A percentile compares a stretch with the other conserved stretches of the same genome.
These are phyloP conservation scores for Phycodurus eques DNA, from an alignment of 2,113 vertebrate species.

Conservation along the genomic window DNA sequence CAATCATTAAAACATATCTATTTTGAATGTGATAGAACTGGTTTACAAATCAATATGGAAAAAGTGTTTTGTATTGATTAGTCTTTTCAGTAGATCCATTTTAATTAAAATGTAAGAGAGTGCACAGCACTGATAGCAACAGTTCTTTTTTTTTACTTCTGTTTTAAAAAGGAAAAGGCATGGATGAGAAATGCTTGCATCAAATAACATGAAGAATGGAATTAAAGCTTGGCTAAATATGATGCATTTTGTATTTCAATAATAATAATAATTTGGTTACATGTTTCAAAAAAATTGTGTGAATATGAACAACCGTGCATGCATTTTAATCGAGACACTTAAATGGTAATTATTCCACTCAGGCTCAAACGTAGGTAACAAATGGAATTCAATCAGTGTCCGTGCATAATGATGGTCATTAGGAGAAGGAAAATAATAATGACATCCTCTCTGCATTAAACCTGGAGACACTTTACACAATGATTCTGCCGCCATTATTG, in stretches of 20 bases:
- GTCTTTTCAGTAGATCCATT: slow-evolving; percentile 76
- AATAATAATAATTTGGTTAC: slow-evolving; percentile 85
- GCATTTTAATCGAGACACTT: slow-evolving; percentile 99
- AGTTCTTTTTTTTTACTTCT: slow-evolving; percentile 50
- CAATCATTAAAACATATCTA: slow-evolving; percentile 66
- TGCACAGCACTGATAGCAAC: slow-evolving; percentile 61
- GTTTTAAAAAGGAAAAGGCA: slow-evolving; percentile 42
- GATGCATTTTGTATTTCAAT: slow-evolving; percentile 91
- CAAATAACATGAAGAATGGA: slow-evolving; percentile 68
- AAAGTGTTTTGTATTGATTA: slow-evolving; percentile 72
- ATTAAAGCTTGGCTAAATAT: slow-evolving; percentile 70
- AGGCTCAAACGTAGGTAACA: slow-evolving; percentile 99
- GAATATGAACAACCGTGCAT: slow-evolving; percentile 99
- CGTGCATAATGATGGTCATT: slow-evolving; percentile 97
- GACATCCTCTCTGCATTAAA: slow-evolving; percentile 99
- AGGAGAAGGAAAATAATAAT: slow-evolving; percentile 99
- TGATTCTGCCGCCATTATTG: slow-evolving; percentile 99
- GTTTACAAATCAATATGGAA: slow-evolving; percentile 77
- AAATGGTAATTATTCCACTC: slow-evolving; percentile 99
- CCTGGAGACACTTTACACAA: slow-evolving; percentile 99
- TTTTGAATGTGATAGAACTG: slow-evolving; percentile 71
- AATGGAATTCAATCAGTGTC: slow-evolving; percentile 98
- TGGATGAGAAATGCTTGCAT: slow-evolving; percentile 45
- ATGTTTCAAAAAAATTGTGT: slow-evolving; percentile 93
- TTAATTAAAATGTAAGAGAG: slow-evolving; percentile 80